Conservation (phyloP, 2,888 invertebrate species). For the Allophyes oxyacanthae region DNA sequence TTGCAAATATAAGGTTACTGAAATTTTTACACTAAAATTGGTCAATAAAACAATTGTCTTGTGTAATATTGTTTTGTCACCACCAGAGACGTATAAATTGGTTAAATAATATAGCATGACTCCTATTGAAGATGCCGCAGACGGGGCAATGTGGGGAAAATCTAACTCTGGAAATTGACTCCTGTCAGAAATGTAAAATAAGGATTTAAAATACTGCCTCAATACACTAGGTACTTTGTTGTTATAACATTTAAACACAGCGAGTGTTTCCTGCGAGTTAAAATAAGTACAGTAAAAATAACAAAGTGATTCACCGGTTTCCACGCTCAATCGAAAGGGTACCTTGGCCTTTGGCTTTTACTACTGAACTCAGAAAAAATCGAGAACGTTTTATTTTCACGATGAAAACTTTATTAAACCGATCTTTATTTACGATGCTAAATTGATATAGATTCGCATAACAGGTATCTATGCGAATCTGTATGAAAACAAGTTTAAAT, state of each 20-base stretch:
- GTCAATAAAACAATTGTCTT: too few relatives aligned
- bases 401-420: slow-evolving; percentile 1
- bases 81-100: too few relatives aligned
- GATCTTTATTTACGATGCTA: slow-evolving; percentile 14
- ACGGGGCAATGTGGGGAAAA: too few relatives aligned
- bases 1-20: too few relatives aligned
- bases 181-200: slow-evolving; percentile 5
- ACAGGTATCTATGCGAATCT: too few relatives aligned
- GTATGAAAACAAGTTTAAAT: too few relatives aligned
- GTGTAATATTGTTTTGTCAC: too few relatives aligned
- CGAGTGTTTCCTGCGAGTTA: slow-evolving; percentile 53
- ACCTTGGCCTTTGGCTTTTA: slow-evolving; percentile 39
- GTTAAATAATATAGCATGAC: too few relatives aligned
- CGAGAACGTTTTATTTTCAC: slow-evolving; percentile 12
- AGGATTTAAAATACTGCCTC: slow-evolving; percentile 33
- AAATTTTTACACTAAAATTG: too few relatives aligned
- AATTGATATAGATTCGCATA: slow-evolving; percentile 20
- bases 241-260: slow-evolving; percentile 29
- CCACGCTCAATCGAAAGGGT: slow-evolving; percentile 39
- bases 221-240: slow-evolving; percentile 24
- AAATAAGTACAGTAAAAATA: slow-evolving; percentile 51
- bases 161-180: too few relatives aligned
- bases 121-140: too few relatives aligned
- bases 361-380: slow-evolving; percentile 23
- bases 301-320: slow-evolving; percentile 50